These are phyloP conservation scores for Sitta carolinensis DNA, from an alignment of 2,797 vertebrate genomes.

Conservation along the genomic window DNA sequence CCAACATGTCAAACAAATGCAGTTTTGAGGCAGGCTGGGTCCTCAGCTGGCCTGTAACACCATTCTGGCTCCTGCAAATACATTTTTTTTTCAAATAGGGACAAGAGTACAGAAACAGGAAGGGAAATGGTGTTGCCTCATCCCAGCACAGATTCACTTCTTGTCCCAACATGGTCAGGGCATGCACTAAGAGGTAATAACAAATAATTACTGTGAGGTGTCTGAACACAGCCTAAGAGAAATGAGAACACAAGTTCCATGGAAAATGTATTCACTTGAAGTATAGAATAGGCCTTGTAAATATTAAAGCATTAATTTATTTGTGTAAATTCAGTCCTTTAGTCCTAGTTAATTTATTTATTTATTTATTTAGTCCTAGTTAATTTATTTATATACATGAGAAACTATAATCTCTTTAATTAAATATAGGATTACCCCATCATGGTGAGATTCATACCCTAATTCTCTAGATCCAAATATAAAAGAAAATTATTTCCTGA, in stretches of 20 bases:
- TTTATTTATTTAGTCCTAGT: background rate
- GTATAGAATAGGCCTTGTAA: background rate
- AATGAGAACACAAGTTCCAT: background rate
- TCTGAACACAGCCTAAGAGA: background rate
- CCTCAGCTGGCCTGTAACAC: background rate
- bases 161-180: background rate
- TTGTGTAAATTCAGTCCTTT: background rate
- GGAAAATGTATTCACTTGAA: background rate
- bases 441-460: background rate
- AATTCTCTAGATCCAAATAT: background rate
- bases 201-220: background rate
- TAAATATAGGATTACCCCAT: background rate
- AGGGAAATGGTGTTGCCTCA: background rate
- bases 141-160: background rate
- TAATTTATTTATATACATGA: background rate
- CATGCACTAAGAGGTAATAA: background rate
- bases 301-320: background rate
- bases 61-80: background rate
- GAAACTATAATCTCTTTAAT: background rate
- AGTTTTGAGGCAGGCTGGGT: background rate
- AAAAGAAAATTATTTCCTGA: background rate
- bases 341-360: background rate
- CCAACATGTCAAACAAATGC: background rate
- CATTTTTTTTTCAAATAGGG: background rate
- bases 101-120: background rate